Percentiles rank a stretch among this genome's conserved stretches.
These are phyloP conservation scores for Castor canadensis DNA, from an alignment of 2,113 vertebrate genomes.

Conservation along the genomic window DNA sequence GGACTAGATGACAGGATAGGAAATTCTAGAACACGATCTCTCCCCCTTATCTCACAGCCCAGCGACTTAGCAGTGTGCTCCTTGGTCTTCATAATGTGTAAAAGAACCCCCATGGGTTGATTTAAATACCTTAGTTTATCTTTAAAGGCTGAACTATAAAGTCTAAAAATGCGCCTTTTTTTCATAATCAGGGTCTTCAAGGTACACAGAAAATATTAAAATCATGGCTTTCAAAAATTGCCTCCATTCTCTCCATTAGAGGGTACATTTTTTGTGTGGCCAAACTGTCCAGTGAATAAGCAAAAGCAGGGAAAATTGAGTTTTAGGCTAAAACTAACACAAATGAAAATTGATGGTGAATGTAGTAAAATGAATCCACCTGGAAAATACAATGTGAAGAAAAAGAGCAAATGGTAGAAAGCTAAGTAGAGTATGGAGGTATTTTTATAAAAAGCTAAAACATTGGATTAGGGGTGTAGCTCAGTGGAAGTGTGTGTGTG, in stretches of 20 bases:
- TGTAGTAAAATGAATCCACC: background rate
- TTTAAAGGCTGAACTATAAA: background rate
- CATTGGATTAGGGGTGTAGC: background rate
- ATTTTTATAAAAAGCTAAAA: background rate
- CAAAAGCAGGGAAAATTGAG: background rate
- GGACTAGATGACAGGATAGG: background rate
- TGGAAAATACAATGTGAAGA: background rate
- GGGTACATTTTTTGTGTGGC: background rate
- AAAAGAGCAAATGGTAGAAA: background rate
- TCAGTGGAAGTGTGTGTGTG: no score
- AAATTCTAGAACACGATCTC: background rate
- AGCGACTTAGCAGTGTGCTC: background rate
- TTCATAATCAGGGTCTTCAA: background rate
- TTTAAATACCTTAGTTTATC: background rate
- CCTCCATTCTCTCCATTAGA: background rate
- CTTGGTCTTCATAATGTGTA: background rate
- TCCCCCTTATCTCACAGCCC: background rate
- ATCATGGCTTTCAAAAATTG: background rate
- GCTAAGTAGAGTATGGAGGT: background rate
- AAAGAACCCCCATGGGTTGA: background rate
- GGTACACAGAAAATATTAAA: constrained; percentile 8
- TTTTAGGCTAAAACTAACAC: background rate
- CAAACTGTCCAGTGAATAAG: background rate
- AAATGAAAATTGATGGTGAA: background rate
- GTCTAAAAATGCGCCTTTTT: background rate